Base-by-base conservation (phyloP, 1,140 invertebrate genomes). In the Brachionus paranguensis region DNA sequence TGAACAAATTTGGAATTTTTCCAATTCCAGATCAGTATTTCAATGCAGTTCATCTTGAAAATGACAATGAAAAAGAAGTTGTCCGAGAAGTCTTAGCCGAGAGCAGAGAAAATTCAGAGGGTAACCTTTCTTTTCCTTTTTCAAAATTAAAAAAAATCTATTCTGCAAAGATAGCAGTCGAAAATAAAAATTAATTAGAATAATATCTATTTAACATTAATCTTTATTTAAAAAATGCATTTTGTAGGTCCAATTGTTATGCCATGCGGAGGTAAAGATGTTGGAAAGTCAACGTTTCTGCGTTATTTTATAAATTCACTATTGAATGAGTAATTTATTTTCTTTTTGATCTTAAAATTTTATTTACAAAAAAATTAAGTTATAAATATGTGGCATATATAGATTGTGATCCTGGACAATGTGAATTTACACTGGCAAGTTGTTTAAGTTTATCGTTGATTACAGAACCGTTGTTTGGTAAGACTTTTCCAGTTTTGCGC, bases 381-480 rank as follows among this genome's bases (percentile, higher is more conserved):
- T 65, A 12, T 55, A 17, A 68, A 6, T n/a, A 45, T 53, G 81
- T 84, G 27, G 45, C 12, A 4, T 84, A 72, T 17, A 53, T 84
- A 24, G 81, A 84, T 41, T 72, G 60, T 55, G 81, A 84, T 43
- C 81, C 81, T n/a, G 81, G 81, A n/a, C 81, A 84, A 70, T 64
- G 81, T 41, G 81, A 84, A 74, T 84, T 84, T 74, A 84, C 81
- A 12, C 24, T 72, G 10, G 14, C 64, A 37, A 72, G 81, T 84
- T 72, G 60, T 50, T 20, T 84, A 33, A 70, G 45, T 29, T 47
- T 84, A 3, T 47, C 14, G 7, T 55, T 72, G 11, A 53, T 70
- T 11, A n/a, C 41, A 27, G 60, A 70, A 45, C 81, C 81, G n/a
- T 33, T 84, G 11, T 74, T 84, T 60, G 81, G 81, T 76, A 76